These are phyloP conservation scores for Trachops cirrhosus DNA, from an alignment of 2,797 vertebrate species.

Conservation along the genomic window DNA sequence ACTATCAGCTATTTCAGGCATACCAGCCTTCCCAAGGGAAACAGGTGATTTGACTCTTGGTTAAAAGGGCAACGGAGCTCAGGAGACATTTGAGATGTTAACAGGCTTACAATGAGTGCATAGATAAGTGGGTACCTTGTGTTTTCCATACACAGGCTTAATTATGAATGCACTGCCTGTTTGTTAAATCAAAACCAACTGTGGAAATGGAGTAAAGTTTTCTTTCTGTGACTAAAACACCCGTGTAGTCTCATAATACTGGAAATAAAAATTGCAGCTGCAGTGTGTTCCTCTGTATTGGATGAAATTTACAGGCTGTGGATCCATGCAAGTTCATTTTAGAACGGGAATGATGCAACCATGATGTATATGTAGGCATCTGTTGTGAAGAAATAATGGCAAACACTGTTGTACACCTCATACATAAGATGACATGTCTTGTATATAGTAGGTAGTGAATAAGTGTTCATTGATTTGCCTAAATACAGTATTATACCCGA, in stretches of 20 bases:
- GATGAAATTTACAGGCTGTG: neutral
- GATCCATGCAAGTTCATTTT: neutral
- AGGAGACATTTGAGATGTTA: constrained; percentile 35
- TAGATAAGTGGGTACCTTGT: constrained; percentile 43
- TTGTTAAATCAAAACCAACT: constrained; percentile 52
- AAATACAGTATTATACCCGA: neutral
- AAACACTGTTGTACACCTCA: neutral
- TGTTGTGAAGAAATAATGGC: neutral
- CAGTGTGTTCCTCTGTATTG: neutral
- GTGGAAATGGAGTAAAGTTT: neutral
- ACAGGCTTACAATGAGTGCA: constrained; percentile 37
- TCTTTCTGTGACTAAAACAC: constrained; percentile 36
- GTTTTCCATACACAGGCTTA: constrained; percentile 14
- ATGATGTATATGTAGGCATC: neutral
- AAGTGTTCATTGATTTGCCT: neutral
- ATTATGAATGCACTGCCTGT: constrained; percentile 51
- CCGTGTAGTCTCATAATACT: neutral
- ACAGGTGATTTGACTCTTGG: constrained; percentile 40
- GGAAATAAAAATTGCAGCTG: neutral
- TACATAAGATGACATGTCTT: neutral
- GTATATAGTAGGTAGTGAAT: neutral
- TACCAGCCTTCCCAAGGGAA: constrained; percentile 31
- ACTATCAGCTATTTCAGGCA: constrained; percentile 43
- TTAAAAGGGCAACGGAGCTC: constrained; percentile 62
- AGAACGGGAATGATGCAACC: neutral